Evolutionary conservation across 2,888 invertebrate species (phyloP).

Genomic region (Hypolimnas misippus): DNA sequence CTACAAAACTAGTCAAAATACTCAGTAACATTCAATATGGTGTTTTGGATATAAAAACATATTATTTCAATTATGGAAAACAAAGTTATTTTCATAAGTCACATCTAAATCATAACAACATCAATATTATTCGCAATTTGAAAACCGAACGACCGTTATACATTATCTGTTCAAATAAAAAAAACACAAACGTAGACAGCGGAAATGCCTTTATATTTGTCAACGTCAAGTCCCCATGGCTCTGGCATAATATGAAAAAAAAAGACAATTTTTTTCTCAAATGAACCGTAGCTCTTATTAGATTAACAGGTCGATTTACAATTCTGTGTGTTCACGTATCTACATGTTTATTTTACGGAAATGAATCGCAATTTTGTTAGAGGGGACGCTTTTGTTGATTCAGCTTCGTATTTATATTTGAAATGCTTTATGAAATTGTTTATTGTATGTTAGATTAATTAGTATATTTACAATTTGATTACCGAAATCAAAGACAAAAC

Average conservation of each 20-base stretch:
- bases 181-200: slow-evolving; percentile 64
- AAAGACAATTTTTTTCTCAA: slow-evolving; percentile 78
- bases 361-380: slow-evolving; percentile 75
- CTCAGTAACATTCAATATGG: too few species aligned
- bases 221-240: slow-evolving; percentile 74
- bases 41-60: too few species aligned
- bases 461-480: background rate
- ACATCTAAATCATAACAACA: slow-evolving; percentile 16
- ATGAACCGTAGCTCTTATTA: slow-evolving; percentile 83
- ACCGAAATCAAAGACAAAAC: too few species aligned
- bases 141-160: slow-evolving; percentile 64
- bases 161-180: slow-evolving; percentile 76
- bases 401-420: slow-evolving; percentile 50
- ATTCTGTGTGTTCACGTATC: slow-evolving; percentile 73
- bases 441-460: background rate
- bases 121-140: slow-evolving; percentile 37
- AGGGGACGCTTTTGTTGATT: slow-evolving; percentile 74
- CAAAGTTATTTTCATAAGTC: background rate
- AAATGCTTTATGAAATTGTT: background rate
- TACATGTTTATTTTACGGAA: slow-evolving; percentile 83
- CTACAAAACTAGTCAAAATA: too few species aligned
- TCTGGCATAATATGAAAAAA: slow-evolving; percentile 58
- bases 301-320: slow-evolving; percentile 83
- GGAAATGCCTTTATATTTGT: slow-evolving; percentile 82
- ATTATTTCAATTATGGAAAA: background rate